Base-by-base conservation (phyloP, 1,140 invertebrate species). In the Aphelenchoides besseyi region DNA sequence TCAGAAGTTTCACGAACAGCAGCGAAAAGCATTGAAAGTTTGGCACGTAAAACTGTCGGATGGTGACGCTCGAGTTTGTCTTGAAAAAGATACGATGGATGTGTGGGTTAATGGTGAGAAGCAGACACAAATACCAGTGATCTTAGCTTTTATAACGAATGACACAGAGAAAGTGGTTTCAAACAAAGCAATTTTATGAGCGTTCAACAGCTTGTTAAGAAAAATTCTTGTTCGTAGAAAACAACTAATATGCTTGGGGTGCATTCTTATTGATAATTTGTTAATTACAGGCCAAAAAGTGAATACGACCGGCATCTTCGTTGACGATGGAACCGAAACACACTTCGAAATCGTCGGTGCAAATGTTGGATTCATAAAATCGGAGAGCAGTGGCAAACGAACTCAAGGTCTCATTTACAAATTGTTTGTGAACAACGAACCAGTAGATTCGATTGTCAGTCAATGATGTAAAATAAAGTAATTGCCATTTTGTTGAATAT, bases 261-360 rank as follows among this genome's bases (percentile, higher is more conserved):
- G n/a, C n/a, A n/a, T n/a, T n/a, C n/a, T n/a, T n/a, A n/a, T n/a
- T n/a, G n/a, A n/a, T n/a, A n/a, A n/a, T n/a, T n/a, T n/a, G n/a
- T n/a, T n/a, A n/a, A n/a, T n/a, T n/a, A n/a, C n/a, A n/a, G n/a
- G n/a, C n/a, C n/a, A n/a, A n/a, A 89, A 89, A 84, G 84, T 89
- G 3, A 89, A 91, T 52, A 89, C 88, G 29, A 86, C 87, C 89
- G 90, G 89, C 53, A 90, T 90, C 81, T 93, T 93, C 85, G 89
- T 90, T 5, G 90, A 92, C 66, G 89, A 90, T 69, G 92, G 91
- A 48, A 92, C 90, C n/a, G 90, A 91, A 83, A 93, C 91, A 2
- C 89, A 90, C 77, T 92, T 93, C 84, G 82, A 86, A 29, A 79
- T 91, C 8, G n/a, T n/a, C n/a, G 87, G 79, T 2, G 67, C 57